Base-by-base conservation (phyloP, 2,888 invertebrate species). In the Bibio marci region DNA sequence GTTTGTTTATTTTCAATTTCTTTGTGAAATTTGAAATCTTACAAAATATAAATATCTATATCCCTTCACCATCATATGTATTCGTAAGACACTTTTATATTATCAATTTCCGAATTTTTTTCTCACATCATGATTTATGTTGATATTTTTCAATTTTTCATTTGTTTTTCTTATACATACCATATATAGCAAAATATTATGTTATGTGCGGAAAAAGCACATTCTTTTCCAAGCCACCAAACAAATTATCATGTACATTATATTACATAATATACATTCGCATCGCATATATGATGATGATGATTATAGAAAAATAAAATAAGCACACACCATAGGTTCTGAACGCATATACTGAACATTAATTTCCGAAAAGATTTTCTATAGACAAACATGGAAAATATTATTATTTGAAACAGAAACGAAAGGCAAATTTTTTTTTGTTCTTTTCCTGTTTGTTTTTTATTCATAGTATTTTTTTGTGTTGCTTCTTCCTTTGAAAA, bases 361-460 rank as follows among this genome's bases (percentile, higher is more conserved):
- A n/a, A n/a, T n/a, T n/a, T n/a, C n/a, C n/a, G n/a, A n/a, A n/a
- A n/a, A n/a, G 30, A 30, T 30, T n/a, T 22, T 22, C 22, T n/a
- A 22, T 22, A 22, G 4, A 14, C 28, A 28, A 28, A 28, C 28
- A 28, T n/a, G 10, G 17, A 33, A 19, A 33, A 33, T 33, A 33
- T 22, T 22, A 22, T 22, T 22, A 22, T 33, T 33, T 33, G 33
- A 33, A 18, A 33, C 18, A 33, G 33, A 33, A 33, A 33, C 33
- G 33, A 33, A 33, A 33, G 33, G 33, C 33, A 33, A 33, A 25
- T 26, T 32, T 33, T 32, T 32, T 37, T 37, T 26, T 17, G 10
- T 19, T 10, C 30, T 37, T 28, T 37, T 18, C 17, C n/a, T 33
- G 12, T 18, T 17, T 32, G 18, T 4, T 33, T 12, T n/a, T 33